These are phyloP conservation scores for Axea sp. DNA, from an alignment of 2,888 invertebrate species.

Conservation along the genomic window DNA sequence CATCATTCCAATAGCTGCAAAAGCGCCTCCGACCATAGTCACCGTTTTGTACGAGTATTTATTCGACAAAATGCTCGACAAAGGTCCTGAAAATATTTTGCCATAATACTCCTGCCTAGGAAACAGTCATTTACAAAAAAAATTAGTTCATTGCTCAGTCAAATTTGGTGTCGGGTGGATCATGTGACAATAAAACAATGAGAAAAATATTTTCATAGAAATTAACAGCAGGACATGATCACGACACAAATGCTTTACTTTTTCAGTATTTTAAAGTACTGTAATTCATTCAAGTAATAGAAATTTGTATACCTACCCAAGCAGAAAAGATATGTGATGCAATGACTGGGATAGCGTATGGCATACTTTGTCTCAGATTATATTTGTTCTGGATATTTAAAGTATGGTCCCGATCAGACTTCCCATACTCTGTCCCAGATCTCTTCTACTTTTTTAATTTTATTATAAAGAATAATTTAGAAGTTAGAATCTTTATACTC, in stretches of 20 bases:
- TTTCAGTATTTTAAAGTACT: too few species aligned
- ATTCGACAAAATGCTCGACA: constrained; percentile 91
- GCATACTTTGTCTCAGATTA: constrained; percentile 12
- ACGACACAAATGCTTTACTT: too few species aligned
- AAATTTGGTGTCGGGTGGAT: constrained; percentile 15
- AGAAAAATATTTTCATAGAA: constrained; percentile 13
- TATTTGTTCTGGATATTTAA: constrained; percentile 4
- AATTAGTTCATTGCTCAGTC: constrained; percentile 44
- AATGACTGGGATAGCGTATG: constrained; percentile 35
- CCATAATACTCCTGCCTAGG: constrained; percentile 62
- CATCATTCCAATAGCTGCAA: constrained; percentile 91
- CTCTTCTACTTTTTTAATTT: constrained; percentile 9
- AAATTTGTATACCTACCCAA: constrained; percentile 35
- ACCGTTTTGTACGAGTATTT: constrained; percentile 91
- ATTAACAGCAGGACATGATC: constrained; percentile 12
- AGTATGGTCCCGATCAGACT: constrained; percentile 4
- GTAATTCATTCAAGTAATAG: too few species aligned
- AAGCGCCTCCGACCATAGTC: constrained; percentile 89
- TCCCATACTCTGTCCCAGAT: constrained; percentile 29
- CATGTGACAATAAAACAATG: constrained; percentile 46
- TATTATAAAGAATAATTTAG: not conserved
- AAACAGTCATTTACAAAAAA: constrained; percentile 55
- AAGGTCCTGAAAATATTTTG: constrained; percentile 84
- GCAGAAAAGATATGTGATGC: constrained; percentile 4
- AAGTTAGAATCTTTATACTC: not conserved